Evolutionary conservation across 2,113 vertebrate genomes (phyloP).

Genomic region (Carassius carassius): DNA sequence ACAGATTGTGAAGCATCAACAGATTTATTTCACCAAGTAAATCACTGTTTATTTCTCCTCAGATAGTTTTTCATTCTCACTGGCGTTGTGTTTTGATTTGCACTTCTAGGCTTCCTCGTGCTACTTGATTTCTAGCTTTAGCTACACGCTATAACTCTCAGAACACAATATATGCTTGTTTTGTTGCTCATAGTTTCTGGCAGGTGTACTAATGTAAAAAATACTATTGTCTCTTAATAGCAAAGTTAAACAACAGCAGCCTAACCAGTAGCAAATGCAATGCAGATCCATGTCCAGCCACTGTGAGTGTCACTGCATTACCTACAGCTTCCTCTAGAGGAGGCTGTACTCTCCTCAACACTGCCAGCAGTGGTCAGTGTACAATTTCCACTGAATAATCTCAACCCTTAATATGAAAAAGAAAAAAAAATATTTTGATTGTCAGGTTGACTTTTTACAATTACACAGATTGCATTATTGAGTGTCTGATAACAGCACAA

Average conservation of each 20-base stretch:
- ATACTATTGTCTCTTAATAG: background rate
- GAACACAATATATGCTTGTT: background rate
- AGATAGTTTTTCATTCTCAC: background rate
- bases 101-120: background rate
- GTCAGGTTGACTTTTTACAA: background rate
- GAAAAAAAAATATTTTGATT: background rate
- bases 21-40: background rate
- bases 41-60: slow-evolving; percentile 2
- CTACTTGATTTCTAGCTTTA: background rate
- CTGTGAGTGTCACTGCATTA: background rate
- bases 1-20: slow-evolving; percentile 3
- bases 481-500: background rate
- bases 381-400: background rate
- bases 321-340: slow-evolving; percentile 23
- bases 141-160: background rate
- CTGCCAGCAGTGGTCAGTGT: background rate
- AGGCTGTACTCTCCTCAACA: background rate
- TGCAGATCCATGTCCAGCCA: background rate
- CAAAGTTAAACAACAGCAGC: background rate
- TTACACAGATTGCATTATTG: background rate
- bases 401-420: background rate
- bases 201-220: background rate
- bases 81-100: background rate
- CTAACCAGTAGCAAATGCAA: background rate
- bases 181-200: background rate